These are phyloP conservation scores for Bettongia penicillata DNA, from an alignment of 2,113 vertebrate genomes.

Conservation along the genomic window DNA sequence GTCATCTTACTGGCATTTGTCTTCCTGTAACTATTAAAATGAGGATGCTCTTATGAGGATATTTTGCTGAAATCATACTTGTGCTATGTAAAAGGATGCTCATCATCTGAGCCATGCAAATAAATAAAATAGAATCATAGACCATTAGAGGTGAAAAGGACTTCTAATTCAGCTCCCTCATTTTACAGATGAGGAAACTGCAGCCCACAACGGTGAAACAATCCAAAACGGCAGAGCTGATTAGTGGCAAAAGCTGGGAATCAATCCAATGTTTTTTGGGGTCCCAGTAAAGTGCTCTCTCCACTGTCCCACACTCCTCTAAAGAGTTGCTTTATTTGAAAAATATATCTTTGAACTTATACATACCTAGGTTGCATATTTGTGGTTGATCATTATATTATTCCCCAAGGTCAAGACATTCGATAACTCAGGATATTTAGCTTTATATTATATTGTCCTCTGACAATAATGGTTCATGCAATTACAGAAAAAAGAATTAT, in stretches of 20 bases:
- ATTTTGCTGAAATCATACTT: neutral
- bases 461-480: constrained; percentile 28
- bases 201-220: neutral
- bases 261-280: neutral
- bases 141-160: neutral
- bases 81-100: neutral
- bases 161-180: neutral
- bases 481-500: constrained; percentile 5
- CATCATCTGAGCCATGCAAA: neutral
- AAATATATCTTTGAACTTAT: neutral
- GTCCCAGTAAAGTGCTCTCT: neutral
- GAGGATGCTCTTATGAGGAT: constrained; percentile 26
- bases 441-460: constrained; percentile 32
- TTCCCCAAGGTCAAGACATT: constrained; percentile 7
- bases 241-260: neutral
- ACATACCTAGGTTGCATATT: constrained; percentile 8
- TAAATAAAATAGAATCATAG: neutral
- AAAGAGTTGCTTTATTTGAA: neutral
- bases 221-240: neutral
- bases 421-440: neutral
- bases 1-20: neutral
- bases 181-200: neutral
- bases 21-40: neutral
- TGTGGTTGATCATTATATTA: neutral
- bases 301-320: neutral